A percentile compares a stretch with the other conserved stretches of the same genome.
Evolutionary conservation across 2,888 invertebrate genomes (phyloP).

Genomic region (Pheosia gnoma): DNA sequence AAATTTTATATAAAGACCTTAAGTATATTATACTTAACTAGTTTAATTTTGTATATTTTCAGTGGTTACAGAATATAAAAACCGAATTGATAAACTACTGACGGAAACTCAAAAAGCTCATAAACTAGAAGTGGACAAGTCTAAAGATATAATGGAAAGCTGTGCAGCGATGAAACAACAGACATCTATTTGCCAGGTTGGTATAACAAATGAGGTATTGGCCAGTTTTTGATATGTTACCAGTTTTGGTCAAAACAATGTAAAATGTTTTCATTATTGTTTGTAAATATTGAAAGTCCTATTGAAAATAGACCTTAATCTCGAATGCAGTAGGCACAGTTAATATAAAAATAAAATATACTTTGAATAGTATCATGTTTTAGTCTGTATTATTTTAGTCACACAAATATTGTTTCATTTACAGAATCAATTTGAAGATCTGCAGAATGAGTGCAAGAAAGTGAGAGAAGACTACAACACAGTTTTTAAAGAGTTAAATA

Average conservation of each 20-base stretch:
- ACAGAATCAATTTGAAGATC: conserved; percentile 74
- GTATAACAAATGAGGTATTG: background rate
- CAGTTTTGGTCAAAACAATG: no score
- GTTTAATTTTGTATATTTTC: conserved; percentile 28
- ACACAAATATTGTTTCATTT: conserved; percentile 29
- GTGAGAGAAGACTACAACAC: conserved; percentile 59
- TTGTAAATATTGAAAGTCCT: no score
- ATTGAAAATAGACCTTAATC: no score
- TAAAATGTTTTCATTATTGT: no score
- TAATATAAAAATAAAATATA: no score
- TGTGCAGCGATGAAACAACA: conserved; percentile 74
- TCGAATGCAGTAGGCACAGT: no score
- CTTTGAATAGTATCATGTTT: no score
- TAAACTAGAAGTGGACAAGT: conserved; percentile 60
- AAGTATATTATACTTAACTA: background rate
- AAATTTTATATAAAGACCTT: no score
- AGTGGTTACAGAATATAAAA: conserved; percentile 75
- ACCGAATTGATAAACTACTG: conserved; percentile 66
- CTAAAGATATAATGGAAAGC: conserved; percentile 70
- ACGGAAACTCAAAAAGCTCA: conserved; percentile 64
- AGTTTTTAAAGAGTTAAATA: conserved; percentile 43
- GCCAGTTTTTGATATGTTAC: no score
- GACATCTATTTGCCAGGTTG: conserved; percentile 65
- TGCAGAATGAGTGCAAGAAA: conserved; percentile 67
- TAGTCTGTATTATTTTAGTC: background rate